These are phyloP conservation scores for Oxygymnocypris stewartii DNA, from an alignment of 2,113 vertebrate genomes.

Conservation along the genomic window DNA sequence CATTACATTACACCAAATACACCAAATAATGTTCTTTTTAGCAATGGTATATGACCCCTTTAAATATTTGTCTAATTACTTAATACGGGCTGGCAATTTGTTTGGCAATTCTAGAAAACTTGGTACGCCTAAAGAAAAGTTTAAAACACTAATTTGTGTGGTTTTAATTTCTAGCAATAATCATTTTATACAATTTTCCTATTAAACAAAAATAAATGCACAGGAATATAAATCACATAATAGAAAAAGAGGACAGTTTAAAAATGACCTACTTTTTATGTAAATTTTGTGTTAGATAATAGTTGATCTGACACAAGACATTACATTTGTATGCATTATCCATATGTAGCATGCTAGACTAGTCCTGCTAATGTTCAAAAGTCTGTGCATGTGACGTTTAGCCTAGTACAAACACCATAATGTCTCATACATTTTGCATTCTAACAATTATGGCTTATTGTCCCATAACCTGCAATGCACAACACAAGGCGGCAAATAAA, in stretches of 20 bases:
- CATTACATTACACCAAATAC: too few species aligned
- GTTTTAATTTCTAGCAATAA: neutral
- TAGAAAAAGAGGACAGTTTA: neutral
- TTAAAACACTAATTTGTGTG: neutral
- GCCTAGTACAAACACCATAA: neutral
- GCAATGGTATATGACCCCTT: too few species aligned
- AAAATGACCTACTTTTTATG: neutral
- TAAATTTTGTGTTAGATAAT: neutral
- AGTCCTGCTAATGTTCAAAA: neutral
- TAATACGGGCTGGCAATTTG: neutral
- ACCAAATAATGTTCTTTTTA: too few species aligned
- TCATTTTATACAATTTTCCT: neutral
- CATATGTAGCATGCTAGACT: neutral
- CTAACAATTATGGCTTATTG: neutral
- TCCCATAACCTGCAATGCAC: neutral
- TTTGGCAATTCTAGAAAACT: neutral
- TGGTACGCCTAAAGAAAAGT: neutral
- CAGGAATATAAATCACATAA: neutral
- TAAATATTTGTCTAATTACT: neutral
- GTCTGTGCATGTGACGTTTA: neutral
- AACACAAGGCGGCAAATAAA: neutral
- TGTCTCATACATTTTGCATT: neutral
- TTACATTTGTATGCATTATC: neutral
- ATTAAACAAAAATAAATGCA: neutral
- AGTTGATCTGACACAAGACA: neutral